Percentiles rank a stretch among this genome's conserved stretches.
These are phyloP conservation scores for Oncorhynchus kisutch DNA, from an alignment of 2,113 vertebrate species.

Conservation along the genomic window DNA sequence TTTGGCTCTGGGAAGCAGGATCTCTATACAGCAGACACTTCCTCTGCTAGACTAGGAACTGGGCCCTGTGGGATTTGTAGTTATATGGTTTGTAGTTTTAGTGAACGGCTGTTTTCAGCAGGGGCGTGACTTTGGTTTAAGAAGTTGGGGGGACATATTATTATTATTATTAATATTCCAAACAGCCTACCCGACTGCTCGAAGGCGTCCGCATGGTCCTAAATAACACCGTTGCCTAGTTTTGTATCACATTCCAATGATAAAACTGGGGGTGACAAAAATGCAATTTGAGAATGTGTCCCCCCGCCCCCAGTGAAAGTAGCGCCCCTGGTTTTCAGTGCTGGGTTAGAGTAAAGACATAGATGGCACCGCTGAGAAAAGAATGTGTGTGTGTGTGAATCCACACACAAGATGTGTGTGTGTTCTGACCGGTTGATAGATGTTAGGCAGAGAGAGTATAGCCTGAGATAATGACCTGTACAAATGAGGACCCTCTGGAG, in stretches of 20 bases:
- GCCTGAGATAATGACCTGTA: not conserved
- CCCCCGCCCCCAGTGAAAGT: too few relatives aligned
- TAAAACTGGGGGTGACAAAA: too few relatives aligned
- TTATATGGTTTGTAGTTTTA: not conserved
- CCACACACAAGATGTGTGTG: constrained; percentile 14
- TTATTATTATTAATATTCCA: too few relatives aligned
- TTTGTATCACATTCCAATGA: too few relatives aligned
- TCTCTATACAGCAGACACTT: not conserved
- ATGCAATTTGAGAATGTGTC: too few relatives aligned
- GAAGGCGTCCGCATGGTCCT: too few relatives aligned
- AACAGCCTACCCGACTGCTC: too few relatives aligned
- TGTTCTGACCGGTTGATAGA: not conserved
- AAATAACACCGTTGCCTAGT: too few relatives aligned
- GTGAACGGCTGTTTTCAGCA: not conserved
- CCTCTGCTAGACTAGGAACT: not conserved
- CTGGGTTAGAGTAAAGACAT: constrained; percentile 48
- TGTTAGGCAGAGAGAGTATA: not conserved
- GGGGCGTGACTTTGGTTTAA: too few relatives aligned
- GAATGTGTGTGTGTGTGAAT: constrained; percentile 25
- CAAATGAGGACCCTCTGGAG: not conserved
- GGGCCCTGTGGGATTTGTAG: not conserved
- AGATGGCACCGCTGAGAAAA: constrained; percentile 42
- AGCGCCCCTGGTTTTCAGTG: constrained; percentile 13
- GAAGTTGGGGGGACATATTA: too few relatives aligned
- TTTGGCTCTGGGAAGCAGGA: not conserved